Evolutionary conservation across 1,140 invertebrate species (phyloP), one percentile per base, ranked within the genome.

Genomic region (Aricia agestis): DNA sequence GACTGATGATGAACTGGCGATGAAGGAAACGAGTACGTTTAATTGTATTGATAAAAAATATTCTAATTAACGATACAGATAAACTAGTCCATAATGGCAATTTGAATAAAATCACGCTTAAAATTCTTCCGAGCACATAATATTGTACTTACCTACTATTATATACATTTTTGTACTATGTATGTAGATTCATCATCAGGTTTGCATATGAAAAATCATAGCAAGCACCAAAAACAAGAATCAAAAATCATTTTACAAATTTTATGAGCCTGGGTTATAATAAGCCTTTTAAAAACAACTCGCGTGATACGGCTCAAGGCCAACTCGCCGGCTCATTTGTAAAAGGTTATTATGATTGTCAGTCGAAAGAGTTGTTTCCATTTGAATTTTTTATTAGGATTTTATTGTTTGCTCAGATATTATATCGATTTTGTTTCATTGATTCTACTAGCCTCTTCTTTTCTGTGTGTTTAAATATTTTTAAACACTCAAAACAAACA

Each of bases 1-100:
- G 69, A 94, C 95, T n/a, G 95, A 96, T 67, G 95, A 97, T 86
- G 96, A 97, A 91, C 78, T 92, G 45, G 93, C 95, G 80, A 96
- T 97, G 95, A 95, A 94, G 92, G 95, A 96, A 83, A 95, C 95
- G 80, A 95, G 95, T 96, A 92, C 92, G 84, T 73, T 68, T n/a
- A n/a, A n/a, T 69, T 68, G 71, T 58, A 63, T 41, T 59, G n/a
- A 71, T 71, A 25, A 42, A 18, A 57, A 63, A 66, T 57, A 32
- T 65, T 69, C 17, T 45, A 69, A 57, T 19, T 68, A 36, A 25
- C 25, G 11, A 52, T 11, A 52, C 45, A 52, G 11, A 52, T 42
- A 25, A 25, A 25, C 25, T 1, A 25, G 25, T 25, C 25, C 25
- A 3, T 1, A 6, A 42, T 42, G 1, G 6, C 11, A 42, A 9